phyloP scores from a whole-genome alignment of 2,888 invertebrate genomes.

The Panopea generosa region DNA sequence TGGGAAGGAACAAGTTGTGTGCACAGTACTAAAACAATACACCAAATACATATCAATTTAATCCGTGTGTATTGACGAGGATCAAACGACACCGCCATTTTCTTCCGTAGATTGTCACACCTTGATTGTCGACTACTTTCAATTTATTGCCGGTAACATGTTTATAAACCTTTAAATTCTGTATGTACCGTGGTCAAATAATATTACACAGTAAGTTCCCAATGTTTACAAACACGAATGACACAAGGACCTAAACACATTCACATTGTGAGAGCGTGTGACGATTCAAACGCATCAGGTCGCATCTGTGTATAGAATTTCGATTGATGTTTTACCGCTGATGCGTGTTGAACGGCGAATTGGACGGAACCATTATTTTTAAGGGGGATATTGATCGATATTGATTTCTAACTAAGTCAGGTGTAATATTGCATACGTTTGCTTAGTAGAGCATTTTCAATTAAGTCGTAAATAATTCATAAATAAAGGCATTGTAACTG shows the following conservation, averaged over 20 bases:
- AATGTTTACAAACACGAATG: constrained; percentile 27
- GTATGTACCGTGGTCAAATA: constrained; percentile 4
- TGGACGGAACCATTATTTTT: constrained; percentile 20
- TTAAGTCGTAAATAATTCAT: neutral
- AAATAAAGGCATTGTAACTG: neutral
- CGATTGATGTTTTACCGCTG: constrained; percentile 53
- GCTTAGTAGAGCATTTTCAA: neutral
- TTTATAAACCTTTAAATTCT: neutral
- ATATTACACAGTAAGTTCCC: neutral
- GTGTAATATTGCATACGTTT: neutral
- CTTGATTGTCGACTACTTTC: constrained; percentile 13
- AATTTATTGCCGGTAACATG: neutral
- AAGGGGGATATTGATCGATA: neutral
- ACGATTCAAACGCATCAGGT: constrained; percentile 27
- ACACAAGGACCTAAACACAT: neutral
- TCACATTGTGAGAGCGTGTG: constrained; percentile 14
- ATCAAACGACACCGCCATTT: constrained; percentile 58
- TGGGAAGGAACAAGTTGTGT: constrained; percentile 8
- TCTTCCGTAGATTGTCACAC: constrained; percentile 23
- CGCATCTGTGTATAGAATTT: constrained; percentile 46
- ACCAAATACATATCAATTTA: constrained; percentile 38
- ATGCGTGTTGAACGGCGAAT: constrained; percentile 24
- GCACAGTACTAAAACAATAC: constrained; percentile 34
- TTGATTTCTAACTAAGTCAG: neutral
- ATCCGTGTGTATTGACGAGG: constrained; percentile 40